Conservation (phyloP, 2,888 invertebrate genomes). For the Hyposoter dolosus region DNA sequence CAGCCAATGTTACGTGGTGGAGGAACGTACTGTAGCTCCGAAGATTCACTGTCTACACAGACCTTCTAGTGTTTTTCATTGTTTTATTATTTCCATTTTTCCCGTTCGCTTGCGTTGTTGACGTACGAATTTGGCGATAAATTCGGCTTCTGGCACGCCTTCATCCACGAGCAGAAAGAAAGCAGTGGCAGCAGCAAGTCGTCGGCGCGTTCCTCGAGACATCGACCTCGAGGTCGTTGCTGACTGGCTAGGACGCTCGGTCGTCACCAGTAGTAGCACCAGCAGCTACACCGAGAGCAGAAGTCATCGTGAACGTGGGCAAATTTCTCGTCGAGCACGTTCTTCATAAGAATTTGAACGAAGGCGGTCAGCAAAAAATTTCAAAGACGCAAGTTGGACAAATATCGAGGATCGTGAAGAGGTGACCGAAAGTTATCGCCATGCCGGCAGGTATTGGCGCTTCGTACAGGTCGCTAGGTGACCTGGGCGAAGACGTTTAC, state of each 20-base stretch:
- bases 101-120: conserved; percentile 81
- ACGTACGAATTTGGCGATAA: conserved; percentile 80
- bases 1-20: conserved; percentile 43
- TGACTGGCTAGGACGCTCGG: conserved; percentile 35
- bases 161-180: conserved; percentile 56
- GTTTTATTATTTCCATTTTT: conserved; percentile 73
- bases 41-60: conserved; percentile 32
- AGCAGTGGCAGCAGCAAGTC: conserved; percentile 12
- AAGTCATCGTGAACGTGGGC: conserved; percentile 49
- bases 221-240: conserved; percentile 64
- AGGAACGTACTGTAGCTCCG: conserved; percentile 26
- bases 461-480: conserved; percentile 87
- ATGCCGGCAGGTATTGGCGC: conserved; percentile 89
- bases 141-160: conserved; percentile 78
- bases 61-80: conserved; percentile 57
- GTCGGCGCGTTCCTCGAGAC: conserved; percentile 66
- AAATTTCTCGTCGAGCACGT: conserved; percentile 63
- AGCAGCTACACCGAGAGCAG: conserved; percentile 28
- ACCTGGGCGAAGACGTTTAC: conserved; percentile 87
- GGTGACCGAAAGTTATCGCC: conserved; percentile 76
- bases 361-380: conserved; percentile 15
- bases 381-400: conserved; percentile 36
- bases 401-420: conserved; percentile 44
- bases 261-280: conserved; percentile 44
- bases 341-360: not conserved